Percentiles rank a stretch among this genome's conserved stretches.
Evolutionary conservation across 2,113 vertebrate species (phyloP).

Genomic region (Xenopus borealis): DNA sequence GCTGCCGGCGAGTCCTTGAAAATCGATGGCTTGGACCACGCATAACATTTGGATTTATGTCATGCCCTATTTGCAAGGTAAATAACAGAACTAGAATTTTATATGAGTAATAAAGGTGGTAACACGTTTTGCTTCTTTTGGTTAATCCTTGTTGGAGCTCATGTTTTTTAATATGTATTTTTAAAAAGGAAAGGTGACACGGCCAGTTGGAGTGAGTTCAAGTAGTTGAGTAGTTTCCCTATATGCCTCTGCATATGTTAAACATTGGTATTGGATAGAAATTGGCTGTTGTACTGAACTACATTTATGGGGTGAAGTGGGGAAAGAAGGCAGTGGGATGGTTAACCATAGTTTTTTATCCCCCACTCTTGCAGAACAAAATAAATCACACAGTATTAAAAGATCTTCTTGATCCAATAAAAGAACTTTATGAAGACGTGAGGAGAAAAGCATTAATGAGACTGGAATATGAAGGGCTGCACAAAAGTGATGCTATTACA

Average conservation of each 20-base stretch:
- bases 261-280: too few relatives aligned
- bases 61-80: constrained; percentile 98
- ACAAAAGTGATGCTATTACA: constrained; percentile 97
- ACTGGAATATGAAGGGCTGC: constrained; percentile 92
- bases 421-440: constrained; percentile 96
- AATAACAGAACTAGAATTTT: constrained; percentile 10
- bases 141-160: too few relatives aligned
- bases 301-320: too few relatives aligned
- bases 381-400: constrained; percentile 96
- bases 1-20: constrained; percentile 90
- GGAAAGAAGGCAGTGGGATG: too few relatives aligned
- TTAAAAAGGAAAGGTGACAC: too few relatives aligned
- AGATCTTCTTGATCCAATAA: constrained; percentile 95
- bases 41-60: constrained; percentile 98
- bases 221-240: too few relatives aligned
- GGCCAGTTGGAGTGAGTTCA: too few relatives aligned
- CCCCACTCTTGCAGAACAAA: constrained; percentile 86
- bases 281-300: too few relatives aligned
- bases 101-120: not conserved
- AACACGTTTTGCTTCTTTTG: too few relatives aligned
- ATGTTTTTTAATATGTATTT: too few relatives aligned
- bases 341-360: too few relatives aligned
- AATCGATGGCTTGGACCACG: constrained; percentile 97
- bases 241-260: too few relatives aligned
- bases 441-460: constrained; percentile 96